Percentiles rank a stretch among this genome's conserved stretches.
Conservation (phyloP, 2,113 vertebrate species). For the Terrapene triunguis region DNA sequence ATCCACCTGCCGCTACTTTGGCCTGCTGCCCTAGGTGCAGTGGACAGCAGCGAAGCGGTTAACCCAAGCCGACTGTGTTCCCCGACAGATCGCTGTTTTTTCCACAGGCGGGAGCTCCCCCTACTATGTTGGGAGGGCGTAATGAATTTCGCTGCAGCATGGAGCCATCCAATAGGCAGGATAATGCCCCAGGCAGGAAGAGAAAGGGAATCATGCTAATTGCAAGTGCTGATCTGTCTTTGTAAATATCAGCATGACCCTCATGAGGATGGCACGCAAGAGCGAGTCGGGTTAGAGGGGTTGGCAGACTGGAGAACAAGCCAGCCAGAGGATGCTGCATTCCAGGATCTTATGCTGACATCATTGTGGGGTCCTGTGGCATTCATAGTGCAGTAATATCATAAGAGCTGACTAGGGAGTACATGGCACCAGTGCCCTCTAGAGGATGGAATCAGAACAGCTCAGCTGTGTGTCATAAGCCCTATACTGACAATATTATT, state of each 20-base stretch:
- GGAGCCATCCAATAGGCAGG: background rate
- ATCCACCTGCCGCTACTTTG: accelerated
- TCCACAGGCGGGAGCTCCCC: background rate
- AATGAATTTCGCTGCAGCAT: background rate
- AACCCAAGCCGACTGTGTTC: background rate
- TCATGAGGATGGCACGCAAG: background rate
- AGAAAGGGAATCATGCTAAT: background rate
- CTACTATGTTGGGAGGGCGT: background rate
- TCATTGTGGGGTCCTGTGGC: background rate
- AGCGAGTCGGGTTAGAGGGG: background rate
- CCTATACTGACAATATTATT: background rate
- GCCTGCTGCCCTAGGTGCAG: accelerated
- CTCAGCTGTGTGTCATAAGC: background rate
- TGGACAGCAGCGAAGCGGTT: background rate
- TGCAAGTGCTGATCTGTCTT: background rate
- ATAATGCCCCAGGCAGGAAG: background rate
- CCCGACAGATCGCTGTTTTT: background rate
- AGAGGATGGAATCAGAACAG: background rate
- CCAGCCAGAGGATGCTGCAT: background rate
- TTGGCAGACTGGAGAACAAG: background rate
- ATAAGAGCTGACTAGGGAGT: background rate
- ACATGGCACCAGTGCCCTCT: background rate
- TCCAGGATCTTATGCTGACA: background rate
- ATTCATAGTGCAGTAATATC: background rate
- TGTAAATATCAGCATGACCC: background rate